Evolutionary conservation across 1,140 invertebrate genomes (phyloP), one percentile per base, ranked within the genome.

Genomic region (Nylanderia fulva): DNA sequence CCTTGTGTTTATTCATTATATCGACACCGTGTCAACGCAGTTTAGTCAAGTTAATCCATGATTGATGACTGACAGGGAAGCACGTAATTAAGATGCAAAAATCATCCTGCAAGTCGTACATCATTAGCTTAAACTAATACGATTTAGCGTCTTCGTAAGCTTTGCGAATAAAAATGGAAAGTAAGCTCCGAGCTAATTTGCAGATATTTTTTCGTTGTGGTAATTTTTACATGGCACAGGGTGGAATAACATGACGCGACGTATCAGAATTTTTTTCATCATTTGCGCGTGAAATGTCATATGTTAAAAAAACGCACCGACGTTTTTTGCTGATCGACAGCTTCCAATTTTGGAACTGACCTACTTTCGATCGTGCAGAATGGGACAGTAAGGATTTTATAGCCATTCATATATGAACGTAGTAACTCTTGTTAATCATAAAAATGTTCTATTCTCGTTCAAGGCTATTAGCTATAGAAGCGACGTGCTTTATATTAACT

Each of bases 391-490:
- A 64, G 74, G 42, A 39, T 64, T 77, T 64, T 33, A 64, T 64
- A 39, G 42, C 27, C 58, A 77, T 77, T 77, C 39, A 77, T 64
- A 64, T 77, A 36, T 24, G 27, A 63, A 64, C 39, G 58, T 64
- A 77, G 27, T 48, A 64, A 77, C n/a, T 21, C 58, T n/a, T 9
- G 60, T 29, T 77, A 64, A 77, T 77, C 58, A 64, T 77, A 33
- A 77, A 42, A 64, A 48, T 77, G n/a, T 64, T 77, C 74, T 64
- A 77, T 77, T 77, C 39, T 64, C 18, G 58, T 64, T 77, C 74
- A 77, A 77, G 74, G 74, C 63, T 64, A 48, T 48, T 18, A 48
- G 45, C 5, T 48, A 48, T 48, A 48, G 45, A 48, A 48, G 45
- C 5, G 45, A 0, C 45, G 45, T 13, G 18, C 74, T 33, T 77